Percentiles rank a stretch among this genome's conserved stretches.
Evolutionary conservation across 1,140 invertebrate species (phyloP).

Genomic region (Drosophila varians): DNA sequence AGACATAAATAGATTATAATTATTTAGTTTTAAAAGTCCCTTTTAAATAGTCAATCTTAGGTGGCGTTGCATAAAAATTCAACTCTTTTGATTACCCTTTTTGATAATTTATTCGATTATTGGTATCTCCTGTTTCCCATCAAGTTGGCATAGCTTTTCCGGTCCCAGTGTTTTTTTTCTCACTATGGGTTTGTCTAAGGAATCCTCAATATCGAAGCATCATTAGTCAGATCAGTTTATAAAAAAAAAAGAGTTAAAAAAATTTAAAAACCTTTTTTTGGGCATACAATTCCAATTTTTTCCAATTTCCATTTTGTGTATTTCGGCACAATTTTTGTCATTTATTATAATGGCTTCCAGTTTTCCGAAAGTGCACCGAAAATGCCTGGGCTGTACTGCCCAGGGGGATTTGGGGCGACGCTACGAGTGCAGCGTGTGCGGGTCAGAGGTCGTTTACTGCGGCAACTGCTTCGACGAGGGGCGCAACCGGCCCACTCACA

Average conservation of each 20-base stretch:
- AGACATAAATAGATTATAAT: too few species aligned
- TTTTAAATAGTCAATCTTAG: not conserved
- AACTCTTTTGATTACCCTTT: not conserved
- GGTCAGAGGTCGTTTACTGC: constrained; percentile 34
- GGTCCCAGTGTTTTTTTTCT: not conserved
- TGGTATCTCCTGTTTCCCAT: not conserved
- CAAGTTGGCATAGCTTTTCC: not conserved
- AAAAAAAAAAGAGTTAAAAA: not conserved
- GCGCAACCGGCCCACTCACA: constrained; percentile 11
- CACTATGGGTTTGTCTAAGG: not conserved
- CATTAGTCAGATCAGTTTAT: not conserved
- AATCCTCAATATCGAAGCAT: not conserved
- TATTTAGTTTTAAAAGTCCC: not conserved
- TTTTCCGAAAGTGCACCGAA: not conserved
- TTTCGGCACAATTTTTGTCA: not conserved
- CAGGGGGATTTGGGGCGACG: constrained; percentile 13
- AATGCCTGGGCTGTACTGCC: constrained; percentile 28
- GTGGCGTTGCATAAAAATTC: not conserved
- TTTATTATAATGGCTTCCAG: constrained; percentile 1
- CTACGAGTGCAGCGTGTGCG: constrained; percentile 52
- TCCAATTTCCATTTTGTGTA: not conserved
- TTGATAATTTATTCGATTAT: not conserved
- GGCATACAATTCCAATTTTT: not conserved
- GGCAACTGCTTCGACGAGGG: constrained; percentile 32
- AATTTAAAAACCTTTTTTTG: not conserved